Conservation (phyloP, 2,113 vertebrate genomes). For the Morone chrysops region DNA sequence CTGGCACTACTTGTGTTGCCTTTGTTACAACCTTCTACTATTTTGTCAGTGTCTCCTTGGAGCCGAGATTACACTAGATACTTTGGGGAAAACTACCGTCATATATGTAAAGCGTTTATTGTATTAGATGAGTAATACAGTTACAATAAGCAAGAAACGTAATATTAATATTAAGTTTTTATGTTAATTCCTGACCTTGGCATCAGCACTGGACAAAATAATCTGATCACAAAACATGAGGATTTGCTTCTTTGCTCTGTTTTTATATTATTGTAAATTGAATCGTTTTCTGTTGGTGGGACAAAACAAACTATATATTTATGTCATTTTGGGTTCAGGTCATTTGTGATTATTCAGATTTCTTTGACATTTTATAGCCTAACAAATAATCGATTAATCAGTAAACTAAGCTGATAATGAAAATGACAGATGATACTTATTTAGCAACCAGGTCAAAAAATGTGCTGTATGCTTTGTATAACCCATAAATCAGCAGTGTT, state of each 20-base stretch:
- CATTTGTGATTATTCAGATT: not conserved
- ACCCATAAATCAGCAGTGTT: not conserved
- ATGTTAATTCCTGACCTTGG: not conserved
- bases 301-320: not conserved
- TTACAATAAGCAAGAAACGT: not conserved
- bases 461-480: not conserved
- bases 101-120: slow-evolving; percentile 7
- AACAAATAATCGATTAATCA: not conserved
- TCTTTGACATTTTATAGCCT: not conserved
- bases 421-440: not conserved
- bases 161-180: not conserved
- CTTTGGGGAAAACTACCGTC: not conserved
- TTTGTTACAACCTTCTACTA: slow-evolving; percentile 23
- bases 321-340: not conserved
- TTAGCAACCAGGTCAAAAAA: not conserved
- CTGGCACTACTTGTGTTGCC: slow-evolving; percentile 9
- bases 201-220: not conserved
- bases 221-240: too few relatives aligned
- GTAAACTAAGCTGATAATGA: not conserved
- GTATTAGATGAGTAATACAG: not conserved
- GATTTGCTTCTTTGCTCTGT: not conserved
- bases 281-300: too few relatives aligned
- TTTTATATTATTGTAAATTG: not conserved
- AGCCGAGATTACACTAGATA: not conserved
- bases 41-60: slow-evolving; percentile 12